Evolutionary conservation across 2,888 invertebrate species (phyloP).

Genomic region (Meteorus cinctellus): DNA sequence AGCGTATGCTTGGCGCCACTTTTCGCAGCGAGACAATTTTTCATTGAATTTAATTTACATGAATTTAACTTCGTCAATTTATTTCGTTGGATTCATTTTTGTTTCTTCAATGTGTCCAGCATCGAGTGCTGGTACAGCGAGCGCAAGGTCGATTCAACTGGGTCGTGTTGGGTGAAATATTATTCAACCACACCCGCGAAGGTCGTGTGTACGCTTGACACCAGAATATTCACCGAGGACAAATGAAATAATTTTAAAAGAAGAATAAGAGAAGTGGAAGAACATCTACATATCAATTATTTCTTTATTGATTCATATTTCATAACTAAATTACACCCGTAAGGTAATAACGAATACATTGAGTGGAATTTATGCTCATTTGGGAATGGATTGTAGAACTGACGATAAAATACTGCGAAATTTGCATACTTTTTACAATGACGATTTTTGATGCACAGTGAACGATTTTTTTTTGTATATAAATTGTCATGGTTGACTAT

Average conservation of each 20-base stretch:
- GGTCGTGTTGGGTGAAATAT: constrained; percentile 26
- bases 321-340: no score
- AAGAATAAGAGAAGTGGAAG: not conserved
- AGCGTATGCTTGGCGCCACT: no score
- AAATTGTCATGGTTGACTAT: no score
- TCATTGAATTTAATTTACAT: not conserved
- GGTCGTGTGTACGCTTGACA: constrained; percentile 12
- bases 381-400: no score
- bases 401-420: no score
- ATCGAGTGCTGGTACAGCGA: not conserved
- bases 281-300: no score
- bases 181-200: constrained; percentile 6
- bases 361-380: no score
- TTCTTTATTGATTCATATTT: no score
- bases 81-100: not conserved
- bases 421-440: no score
- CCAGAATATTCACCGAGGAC: constrained; percentile 10
- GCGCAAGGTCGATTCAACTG: constrained; percentile 20
- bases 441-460: no score
- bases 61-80: not conserved
- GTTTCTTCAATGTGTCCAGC: not conserved
- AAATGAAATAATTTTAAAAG: not conserved
- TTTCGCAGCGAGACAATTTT: not conserved
- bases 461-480: no score
- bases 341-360: no score